Evolutionary conservation across 2,888 invertebrate species (phyloP).

Genomic region (Brenthis ino): DNA sequence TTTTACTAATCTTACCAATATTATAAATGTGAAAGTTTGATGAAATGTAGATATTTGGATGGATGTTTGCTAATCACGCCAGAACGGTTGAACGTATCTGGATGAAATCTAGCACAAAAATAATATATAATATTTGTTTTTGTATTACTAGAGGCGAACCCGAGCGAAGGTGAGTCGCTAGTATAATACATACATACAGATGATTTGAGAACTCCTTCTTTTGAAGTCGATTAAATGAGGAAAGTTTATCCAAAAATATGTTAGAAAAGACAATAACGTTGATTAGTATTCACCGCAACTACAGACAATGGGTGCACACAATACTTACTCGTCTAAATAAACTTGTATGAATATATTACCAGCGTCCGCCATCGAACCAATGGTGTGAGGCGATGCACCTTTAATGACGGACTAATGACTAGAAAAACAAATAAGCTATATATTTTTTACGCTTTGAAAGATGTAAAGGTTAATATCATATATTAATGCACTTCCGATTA

Average conservation of each 20-base stretch:
- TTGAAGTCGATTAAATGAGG: neutral
- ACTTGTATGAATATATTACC: slow-evolving; percentile 16
- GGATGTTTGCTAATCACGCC: no score
- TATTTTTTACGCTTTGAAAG: neutral
- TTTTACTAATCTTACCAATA: no score
- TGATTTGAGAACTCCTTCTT: neutral
- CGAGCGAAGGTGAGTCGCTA: no score
- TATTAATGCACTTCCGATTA: neutral
- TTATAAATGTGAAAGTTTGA: no score
- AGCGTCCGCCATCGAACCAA: slow-evolving; percentile 8
- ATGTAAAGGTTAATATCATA: slow-evolving; percentile 1
- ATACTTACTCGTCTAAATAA: slow-evolving; percentile 19
- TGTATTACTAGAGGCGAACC: no score
- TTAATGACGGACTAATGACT: slow-evolving; percentile 15
- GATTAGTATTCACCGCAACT: slow-evolving; percentile 28
- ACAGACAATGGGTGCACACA: slow-evolving; percentile 10
- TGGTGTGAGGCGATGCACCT: slow-evolving; percentile 18
- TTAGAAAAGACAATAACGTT: slow-evolving; percentile 22
- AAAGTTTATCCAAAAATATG: slow-evolving; percentile 13
- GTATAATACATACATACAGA: neutral
- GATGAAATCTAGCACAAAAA: no score
- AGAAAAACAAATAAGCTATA: slow-evolving; percentile 10
- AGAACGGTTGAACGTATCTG: no score
- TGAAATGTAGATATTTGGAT: no score
- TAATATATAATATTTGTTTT: no score